Base-by-base conservation (phyloP, 2,888 invertebrate species). In the Diplolepis rosae region DNA sequence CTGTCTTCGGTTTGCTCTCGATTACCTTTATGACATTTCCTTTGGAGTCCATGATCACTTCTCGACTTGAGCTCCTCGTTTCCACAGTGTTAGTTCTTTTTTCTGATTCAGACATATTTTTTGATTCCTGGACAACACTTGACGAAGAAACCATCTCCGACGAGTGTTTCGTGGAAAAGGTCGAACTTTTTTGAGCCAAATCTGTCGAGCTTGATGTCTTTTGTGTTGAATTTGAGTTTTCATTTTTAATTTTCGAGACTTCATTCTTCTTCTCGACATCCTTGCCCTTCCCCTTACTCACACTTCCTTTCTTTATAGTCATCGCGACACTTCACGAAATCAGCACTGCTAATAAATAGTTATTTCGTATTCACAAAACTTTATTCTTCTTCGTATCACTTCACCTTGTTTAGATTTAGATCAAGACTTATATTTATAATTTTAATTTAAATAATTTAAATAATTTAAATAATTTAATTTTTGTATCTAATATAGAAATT, bases 21-120 rank as follows among this genome's bases (percentile, higher is more conserved):
- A 84, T 82, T 24, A 85, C 81, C 68, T 80, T 77, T 61, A 87
- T 74, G 5, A 86, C 79, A 65, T 87, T 85, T 6, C 87, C 87
- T 72, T 83, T 85, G 0, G 87, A 83, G 56, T 87, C 87, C 78
- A 82, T 79, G 69, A 87, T 74, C 11, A 84, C 81, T 73, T 87
- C 87, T 24, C 85, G 83, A 56, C 83, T 83, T 0, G 79, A 80
- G 65, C 81, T 84, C 68, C 80, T 86, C 32, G 82, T 77, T 76
- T 87, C 85, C 22, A 82, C 76, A 28, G 80, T 77, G 75, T 80
- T 87, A 72, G 82, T 84, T 11, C 77, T 81, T 22, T 80, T 80
- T 39, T 84, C 83, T 65, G 78, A 83, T 73, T 85, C 81, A 15
- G 74, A 70, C 13, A 82, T 70, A 68, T 79, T 80, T 50, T 70